Evolutionary conservation across 2,888 invertebrate species (phyloP).

Genomic region (Lasioglossum marginatum): DNA sequence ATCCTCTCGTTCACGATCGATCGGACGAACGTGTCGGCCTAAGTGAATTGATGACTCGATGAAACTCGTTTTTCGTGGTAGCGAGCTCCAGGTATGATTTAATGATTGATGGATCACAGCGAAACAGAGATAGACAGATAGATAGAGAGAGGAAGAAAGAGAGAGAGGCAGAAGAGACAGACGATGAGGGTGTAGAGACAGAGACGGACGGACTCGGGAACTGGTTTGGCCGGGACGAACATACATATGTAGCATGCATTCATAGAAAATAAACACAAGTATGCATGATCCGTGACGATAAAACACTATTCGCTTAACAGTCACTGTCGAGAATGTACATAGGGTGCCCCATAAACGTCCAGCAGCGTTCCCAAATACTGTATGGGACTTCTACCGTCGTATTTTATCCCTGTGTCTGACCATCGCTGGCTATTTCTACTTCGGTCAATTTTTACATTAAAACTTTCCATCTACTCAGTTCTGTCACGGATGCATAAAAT

Average conservation of each 20-base stretch:
- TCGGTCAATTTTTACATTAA: not conserved
- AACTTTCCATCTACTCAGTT: too few species aligned
- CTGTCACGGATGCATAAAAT: too few species aligned
- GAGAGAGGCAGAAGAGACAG: constrained; percentile 10
- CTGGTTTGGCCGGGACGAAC: not conserved
- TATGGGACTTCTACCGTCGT: not conserved
- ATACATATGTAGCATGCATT: constrained; percentile 31
- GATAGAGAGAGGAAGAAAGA: not conserved
- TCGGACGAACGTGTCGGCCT: not conserved
- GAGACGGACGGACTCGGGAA: constrained; percentile 19
- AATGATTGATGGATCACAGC: constrained; percentile 24
- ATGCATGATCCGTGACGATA: constrained; percentile 22
- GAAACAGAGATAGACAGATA: constrained; percentile 42
- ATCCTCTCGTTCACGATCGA: not conserved
- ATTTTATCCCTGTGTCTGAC: not conserved
- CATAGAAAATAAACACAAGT: constrained; percentile 1
- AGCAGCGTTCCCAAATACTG: not conserved
- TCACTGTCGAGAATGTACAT: not conserved
- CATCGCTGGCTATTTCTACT: not conserved
- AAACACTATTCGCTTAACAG: not conserved
- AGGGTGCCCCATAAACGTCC: too few species aligned
- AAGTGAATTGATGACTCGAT: not conserved
- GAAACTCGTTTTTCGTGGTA: not conserved
- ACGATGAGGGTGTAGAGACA: constrained; percentile 16
- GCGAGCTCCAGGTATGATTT: constrained; percentile 1